Conservation (phyloP, 2,113 vertebrate species). For the Peromyscus polionotus region DNA sequence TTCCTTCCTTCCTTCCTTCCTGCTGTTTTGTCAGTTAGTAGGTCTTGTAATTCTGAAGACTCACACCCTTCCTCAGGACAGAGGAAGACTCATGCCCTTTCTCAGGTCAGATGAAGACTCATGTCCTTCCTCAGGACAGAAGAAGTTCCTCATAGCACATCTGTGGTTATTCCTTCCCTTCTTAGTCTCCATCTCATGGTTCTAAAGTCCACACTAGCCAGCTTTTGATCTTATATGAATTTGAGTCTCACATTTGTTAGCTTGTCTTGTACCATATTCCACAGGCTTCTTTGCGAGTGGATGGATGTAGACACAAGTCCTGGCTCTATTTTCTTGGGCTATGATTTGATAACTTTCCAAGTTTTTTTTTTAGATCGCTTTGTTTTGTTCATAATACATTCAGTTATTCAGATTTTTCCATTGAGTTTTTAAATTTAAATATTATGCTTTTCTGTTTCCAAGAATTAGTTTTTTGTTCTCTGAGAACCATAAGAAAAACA, state of each 20-base stretch:
- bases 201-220: not conserved
- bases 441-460: constrained; percentile 59
- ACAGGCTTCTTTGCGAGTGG: not conserved
- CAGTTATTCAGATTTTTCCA: constrained; percentile 25
- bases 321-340: not conserved
- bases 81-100: not conserved
- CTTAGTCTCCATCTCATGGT: not conserved
- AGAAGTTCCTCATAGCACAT: constrained; percentile 55
- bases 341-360: not conserved
- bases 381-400: constrained; percentile 30
- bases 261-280: not conserved
- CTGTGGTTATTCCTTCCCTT: constrained; percentile 51
- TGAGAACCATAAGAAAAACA: constrained; percentile 58
- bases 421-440: constrained; percentile 54
- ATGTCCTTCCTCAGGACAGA: not conserved
- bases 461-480: constrained; percentile 46
- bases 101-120: not conserved
- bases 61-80: not conserved
- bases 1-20: not conserved
- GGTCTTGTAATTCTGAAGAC: constrained; percentile 4
- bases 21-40: not conserved
- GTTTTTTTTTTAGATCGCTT: not conserved
- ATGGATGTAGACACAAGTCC: not conserved
- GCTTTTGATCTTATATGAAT: not conserved
- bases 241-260: not conserved